Conservation (phyloP, 2,113 vertebrate genomes). For the Heterochromis multidens region DNA sequence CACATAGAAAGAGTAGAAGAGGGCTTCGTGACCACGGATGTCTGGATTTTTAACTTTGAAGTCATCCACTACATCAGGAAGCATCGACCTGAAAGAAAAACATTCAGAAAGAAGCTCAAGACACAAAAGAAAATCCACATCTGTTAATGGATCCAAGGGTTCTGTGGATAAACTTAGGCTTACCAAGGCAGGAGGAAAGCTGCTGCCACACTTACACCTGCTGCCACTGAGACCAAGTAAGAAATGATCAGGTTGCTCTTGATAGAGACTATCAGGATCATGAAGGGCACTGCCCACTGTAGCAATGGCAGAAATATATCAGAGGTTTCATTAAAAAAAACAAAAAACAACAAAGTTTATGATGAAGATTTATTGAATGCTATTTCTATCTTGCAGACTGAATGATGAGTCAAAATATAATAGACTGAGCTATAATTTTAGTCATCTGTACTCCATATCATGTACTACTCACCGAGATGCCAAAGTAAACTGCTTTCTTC, state of each 20-base stretch:
- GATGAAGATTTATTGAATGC: neutral
- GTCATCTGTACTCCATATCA: neutral
- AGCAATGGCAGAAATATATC: neutral
- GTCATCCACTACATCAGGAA: conserved; percentile 91
- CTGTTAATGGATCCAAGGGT: neutral
- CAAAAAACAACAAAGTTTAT: neutral
- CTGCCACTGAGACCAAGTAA: conserved; percentile 83
- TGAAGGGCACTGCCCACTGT: conserved; percentile 90
- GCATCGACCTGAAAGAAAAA: conserved; percentile 85
- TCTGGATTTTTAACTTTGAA: conserved; percentile 87
- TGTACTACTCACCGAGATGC: conserved; percentile 65
- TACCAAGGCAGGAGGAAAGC: conserved; percentile 93
- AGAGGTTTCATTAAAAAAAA: neutral
- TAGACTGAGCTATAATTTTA: neutral
- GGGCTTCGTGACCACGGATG: conserved; percentile 82
- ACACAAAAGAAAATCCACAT: neutral
- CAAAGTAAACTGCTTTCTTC: conserved; percentile 87
- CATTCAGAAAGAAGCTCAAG: neutral
- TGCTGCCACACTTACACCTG: conserved; percentile 86
- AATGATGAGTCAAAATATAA: neutral
- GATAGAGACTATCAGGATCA: conserved; percentile 79
- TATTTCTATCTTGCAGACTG: neutral
- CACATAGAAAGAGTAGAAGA: conserved; percentile 97
- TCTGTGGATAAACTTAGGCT: conserved; percentile 20
- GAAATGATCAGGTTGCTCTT: conserved; percentile 80